Evolutionary conservation across 2,797 vertebrate genomes (phyloP).

Genomic region (Steatocranus sp.): DNA sequence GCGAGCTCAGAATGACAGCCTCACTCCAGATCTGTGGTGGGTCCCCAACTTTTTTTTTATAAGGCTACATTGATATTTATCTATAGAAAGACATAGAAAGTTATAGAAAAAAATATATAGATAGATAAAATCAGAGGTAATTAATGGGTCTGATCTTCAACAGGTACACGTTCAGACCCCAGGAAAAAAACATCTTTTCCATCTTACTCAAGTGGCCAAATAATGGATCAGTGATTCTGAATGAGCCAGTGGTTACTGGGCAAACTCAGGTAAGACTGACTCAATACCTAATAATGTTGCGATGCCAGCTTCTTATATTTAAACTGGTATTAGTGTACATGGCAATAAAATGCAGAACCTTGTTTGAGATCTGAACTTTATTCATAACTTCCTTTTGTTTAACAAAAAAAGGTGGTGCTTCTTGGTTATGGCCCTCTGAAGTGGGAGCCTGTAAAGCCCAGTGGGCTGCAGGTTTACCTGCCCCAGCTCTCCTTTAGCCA

Average conservation of each 20-base stretch:
- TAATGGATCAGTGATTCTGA: slow-evolving; percentile 75
- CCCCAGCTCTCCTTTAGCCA: slow-evolving; percentile 71
- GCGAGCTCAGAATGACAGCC: slow-evolving; percentile 85
- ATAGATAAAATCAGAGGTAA: not conserved
- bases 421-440: slow-evolving; percentile 78
- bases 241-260: slow-evolving; percentile 72
- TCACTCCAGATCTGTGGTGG: slow-evolving; percentile 83
- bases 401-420: slow-evolving; percentile 78
- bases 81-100: not conserved
- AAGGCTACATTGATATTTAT: not conserved
- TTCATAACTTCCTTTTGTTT: not conserved
- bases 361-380: not conserved
- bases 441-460: slow-evolving; percentile 76
- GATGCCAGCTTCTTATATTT: not conserved
- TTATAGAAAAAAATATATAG: not conserved
- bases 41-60: not conserved
- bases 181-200: slow-evolving; percentile 79
- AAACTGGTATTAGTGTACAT: not conserved
- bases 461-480: slow-evolving; percentile 77
- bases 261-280: slow-evolving; percentile 76
- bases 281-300: not conserved
- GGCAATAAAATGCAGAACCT: not conserved
- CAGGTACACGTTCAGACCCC: slow-evolving; percentile 87
- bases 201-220: slow-evolving; percentile 85
- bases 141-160: not conserved